Conservation (phyloP, 1,140 invertebrate genomes). For the Tenebrio molitor region DNA sequence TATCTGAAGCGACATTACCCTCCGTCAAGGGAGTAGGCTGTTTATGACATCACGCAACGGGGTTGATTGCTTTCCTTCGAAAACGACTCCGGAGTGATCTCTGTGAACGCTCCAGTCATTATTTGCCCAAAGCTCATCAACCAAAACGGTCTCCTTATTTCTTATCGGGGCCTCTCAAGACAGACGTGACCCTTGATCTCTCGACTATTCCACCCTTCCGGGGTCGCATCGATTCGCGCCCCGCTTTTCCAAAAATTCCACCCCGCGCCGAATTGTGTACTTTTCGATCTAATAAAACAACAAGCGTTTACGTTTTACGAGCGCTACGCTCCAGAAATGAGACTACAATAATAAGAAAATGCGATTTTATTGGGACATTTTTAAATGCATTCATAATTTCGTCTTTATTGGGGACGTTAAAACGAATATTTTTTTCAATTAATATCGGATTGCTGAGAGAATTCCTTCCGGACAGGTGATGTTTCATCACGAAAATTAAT, state of each 20-base stretch:
- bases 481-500: no score
- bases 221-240: no score
- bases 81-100: constrained; percentile 54
- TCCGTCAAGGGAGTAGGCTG: constrained; percentile 40
- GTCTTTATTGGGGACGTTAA: constrained; percentile 44
- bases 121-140: constrained; percentile 56
- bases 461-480: no score
- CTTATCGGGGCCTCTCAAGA: constrained; percentile 11
- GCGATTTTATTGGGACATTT: constrained; percentile 45
- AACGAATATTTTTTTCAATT: no score
- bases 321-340: not conserved
- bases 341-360: constrained; percentile 37
- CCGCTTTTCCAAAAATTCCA: no score
- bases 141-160: constrained; percentile 48
- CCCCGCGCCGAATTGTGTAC: constrained; percentile 19
- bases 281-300: constrained; percentile 32
- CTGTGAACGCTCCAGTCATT: constrained; percentile 55
- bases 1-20: constrained; percentile 48
- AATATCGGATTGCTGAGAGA: no score
- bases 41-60: constrained; percentile 62
- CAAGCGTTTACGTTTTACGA: constrained; percentile 27
- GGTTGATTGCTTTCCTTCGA: constrained; percentile 60
- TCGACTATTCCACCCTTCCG: no score
- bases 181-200: constrained; percentile 41
- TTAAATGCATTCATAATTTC: constrained; percentile 51